Conservation (phyloP, 2,888 invertebrate species). For the Melanostoma scalare region DNA sequence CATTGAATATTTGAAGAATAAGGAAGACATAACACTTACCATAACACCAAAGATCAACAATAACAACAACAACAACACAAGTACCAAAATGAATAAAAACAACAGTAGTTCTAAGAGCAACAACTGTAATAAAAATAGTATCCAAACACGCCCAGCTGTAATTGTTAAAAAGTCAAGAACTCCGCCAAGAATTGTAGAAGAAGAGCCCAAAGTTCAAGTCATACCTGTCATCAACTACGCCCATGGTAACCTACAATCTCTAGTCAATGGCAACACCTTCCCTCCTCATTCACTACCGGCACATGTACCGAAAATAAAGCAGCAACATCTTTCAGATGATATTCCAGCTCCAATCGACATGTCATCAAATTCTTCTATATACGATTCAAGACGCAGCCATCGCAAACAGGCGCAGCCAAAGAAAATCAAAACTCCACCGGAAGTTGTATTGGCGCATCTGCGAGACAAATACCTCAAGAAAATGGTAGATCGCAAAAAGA, state of each 20-base stretch:
- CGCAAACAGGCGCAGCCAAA: conserved; percentile 83
- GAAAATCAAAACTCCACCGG: conserved; percentile 80
- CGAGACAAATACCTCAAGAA: conserved; percentile 82
- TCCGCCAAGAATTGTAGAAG: conserved; percentile 55
- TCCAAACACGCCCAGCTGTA: conserved; percentile 56
- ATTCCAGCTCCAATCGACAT: conserved; percentile 48
- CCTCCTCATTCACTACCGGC: conserved; percentile 7
- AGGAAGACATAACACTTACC: conserved; percentile 81
- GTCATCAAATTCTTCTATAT: conserved; percentile 43
- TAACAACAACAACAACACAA: conserved; percentile 36
- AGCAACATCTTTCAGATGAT: conserved; percentile 8
- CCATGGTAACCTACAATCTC: conserved; percentile 46
- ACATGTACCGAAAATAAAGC: neutral
- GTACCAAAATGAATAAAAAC: conserved; percentile 39
- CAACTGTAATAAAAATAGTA: conserved; percentile 33
- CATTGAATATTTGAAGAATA: conserved; percentile 81
- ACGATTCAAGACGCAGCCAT: conserved; percentile 80
- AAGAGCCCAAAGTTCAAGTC: conserved; percentile 63
- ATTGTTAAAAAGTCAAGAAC: conserved; percentile 46
- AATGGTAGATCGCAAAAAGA: conserved; percentile 80
- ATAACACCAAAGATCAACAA: conserved; percentile 78
- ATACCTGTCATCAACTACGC: conserved; percentile 56
- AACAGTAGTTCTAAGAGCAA: conserved; percentile 58
- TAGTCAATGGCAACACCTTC: conserved; percentile 50
- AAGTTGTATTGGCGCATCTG: conserved; percentile 78